Evolutionary conservation across 2,113 vertebrate species (phyloP).

Genomic region (Mustelus asterias): DNA sequence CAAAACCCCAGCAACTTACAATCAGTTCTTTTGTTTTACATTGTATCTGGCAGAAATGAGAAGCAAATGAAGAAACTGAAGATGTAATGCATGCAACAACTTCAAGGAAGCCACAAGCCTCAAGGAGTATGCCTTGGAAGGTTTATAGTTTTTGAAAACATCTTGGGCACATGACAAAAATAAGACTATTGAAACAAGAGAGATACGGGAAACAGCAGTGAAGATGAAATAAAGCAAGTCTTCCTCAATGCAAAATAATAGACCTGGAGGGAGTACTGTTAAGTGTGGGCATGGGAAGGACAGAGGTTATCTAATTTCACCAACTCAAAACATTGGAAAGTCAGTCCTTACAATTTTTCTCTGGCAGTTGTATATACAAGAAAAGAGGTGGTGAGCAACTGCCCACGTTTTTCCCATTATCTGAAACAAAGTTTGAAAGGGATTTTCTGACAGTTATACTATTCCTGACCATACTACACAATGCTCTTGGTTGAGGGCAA

Average conservation of each 20-base stretch:
- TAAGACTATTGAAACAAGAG: background rate
- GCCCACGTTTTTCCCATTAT: background rate
- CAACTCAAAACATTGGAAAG: background rate
- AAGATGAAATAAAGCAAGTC: background rate
- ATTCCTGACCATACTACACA: background rate
- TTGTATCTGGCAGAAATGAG: background rate
- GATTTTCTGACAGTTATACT: background rate
- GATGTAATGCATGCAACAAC: background rate
- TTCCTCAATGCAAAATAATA: background rate
- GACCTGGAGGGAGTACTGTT: background rate
- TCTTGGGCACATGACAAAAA: background rate
- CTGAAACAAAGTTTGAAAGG: background rate
- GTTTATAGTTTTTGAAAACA: background rate
- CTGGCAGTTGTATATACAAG: background rate
- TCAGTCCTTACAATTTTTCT: background rate
- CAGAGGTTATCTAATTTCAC: background rate
- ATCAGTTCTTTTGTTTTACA: background rate
- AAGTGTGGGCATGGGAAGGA: background rate
- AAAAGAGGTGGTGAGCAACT: background rate
- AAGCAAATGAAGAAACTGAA: background rate
- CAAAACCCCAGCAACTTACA: background rate
- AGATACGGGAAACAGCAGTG: background rate
- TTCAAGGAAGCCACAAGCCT: background rate
- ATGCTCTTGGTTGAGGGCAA: background rate
- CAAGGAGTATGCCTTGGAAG: background rate